Evolutionary conservation across 2,113 vertebrate genomes (phyloP).

Genomic region (Mystacornis crossleyi): DNA sequence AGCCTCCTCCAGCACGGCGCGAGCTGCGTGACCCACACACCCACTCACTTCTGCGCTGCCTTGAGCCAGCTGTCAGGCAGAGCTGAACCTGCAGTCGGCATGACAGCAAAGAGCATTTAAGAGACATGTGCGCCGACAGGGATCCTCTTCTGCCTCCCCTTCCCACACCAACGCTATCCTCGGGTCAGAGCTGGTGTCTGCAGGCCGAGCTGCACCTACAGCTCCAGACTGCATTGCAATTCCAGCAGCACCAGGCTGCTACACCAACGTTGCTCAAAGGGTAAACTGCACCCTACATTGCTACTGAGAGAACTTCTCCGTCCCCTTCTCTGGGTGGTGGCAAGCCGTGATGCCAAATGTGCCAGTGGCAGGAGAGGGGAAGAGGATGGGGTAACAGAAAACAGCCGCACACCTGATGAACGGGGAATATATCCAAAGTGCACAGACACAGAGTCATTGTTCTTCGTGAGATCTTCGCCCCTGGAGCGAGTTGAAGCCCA

Average conservation of each 20-base stretch:
- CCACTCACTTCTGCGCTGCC: neutral
- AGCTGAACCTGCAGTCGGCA: neutral
- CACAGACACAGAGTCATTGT: rapidly evolving
- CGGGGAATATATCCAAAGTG: neutral
- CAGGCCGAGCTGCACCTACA: neutral
- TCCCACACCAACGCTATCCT: neutral
- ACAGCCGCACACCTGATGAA: too few relatives aligned
- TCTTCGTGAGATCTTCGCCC: neutral
- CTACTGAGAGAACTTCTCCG: neutral
- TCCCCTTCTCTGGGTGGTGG: rapidly evolving
- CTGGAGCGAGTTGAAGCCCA: neutral
- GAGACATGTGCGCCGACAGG: neutral
- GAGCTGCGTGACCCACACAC: neutral
- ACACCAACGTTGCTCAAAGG: rapidly evolving
- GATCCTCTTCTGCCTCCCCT: neutral
- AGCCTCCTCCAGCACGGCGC: rapidly evolving
- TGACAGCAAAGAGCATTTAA: neutral
- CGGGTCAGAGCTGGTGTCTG: rapidly evolving
- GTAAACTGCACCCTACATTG: neutral
- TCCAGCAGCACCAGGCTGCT: neutral
- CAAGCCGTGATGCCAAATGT: neutral
- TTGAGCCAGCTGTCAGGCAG: neutral
- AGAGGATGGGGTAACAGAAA: neutral
- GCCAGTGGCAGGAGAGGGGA: neutral
- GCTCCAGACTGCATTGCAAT: neutral